Evolutionary conservation across 2,888 invertebrate species (phyloP), one percentile per base, ranked within the genome.

Genomic region (Amiota minor): DNA sequence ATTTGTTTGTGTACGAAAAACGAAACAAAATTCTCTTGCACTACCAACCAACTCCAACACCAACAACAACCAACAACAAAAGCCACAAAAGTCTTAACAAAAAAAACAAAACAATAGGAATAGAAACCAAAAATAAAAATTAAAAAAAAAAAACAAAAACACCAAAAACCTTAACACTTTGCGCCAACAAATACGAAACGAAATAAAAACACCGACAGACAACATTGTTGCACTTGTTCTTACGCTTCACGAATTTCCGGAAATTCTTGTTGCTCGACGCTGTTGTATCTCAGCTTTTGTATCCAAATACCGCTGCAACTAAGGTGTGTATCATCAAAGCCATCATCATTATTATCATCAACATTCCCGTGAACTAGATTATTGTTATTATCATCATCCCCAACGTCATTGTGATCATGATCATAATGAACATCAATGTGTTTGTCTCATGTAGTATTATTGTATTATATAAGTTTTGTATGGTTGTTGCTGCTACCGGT

Each of bases 301-400:
- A 49, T 49, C 10, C n/a, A 67, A 49, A 47, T 49, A 18, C 18
- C 47, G 53, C 23, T 18, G 46, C 50, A 18, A 23, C 67, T 68
- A 68, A 68, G 67, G 67, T 68, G 67, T 68, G 67, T 68, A 68
- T 50, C 53, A 68, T 53, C 46, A 53, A 8, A 12, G 53, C 14
- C 46, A 35, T 61, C 23, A 61, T 35, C 45, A 14, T 64, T n/a
- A 64, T n/a, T 16, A 23, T 18, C 23, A 62, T 18, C 35, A 47
- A 18, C 49, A 65, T 53, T 53, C 35, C 35, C 35, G n/a, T 53
- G 16, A 53, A 49, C 49, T 16, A 16, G n/a, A 65, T 65, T 18
- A 47, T 65, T 65, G 10, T 47, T 16, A 23, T 2, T 16, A n/a
- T 46, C 65, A 16, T 35, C 67, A 67, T 46, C 47, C 45, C 16